phyloP scores from a whole-genome alignment of 2,113 vertebrate genomes.

The Lanius ludovicianus region DNA sequence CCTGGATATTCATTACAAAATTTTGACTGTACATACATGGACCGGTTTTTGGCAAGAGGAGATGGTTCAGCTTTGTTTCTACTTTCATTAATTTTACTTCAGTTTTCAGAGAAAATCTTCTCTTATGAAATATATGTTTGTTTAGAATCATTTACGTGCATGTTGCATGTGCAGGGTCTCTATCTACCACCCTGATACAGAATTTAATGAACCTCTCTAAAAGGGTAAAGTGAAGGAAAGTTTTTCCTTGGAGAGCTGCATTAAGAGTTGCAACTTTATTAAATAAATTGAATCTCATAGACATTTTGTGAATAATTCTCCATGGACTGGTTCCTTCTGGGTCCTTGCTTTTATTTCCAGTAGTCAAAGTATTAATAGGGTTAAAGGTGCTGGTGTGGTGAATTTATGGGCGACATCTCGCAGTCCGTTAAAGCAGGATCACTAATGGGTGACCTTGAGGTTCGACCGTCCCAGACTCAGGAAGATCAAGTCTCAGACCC shows the following conservation, averaged over 20 bases:
- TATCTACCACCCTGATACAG: background rate
- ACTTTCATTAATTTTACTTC: background rate
- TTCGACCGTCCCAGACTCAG: conserved; percentile 88
- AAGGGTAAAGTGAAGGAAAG: background rate
- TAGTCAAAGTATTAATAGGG: conserved; percentile 89
- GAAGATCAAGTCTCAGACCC: conserved; percentile 96
- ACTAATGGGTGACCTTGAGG: conserved; percentile 99
- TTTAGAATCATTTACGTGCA: rapidly evolving
- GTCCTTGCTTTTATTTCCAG: conserved; percentile 81
- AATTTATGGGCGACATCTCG: conserved; percentile 90
- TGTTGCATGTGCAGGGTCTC: background rate
- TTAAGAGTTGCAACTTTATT: conserved; percentile 17
- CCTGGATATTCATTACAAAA: background rate
- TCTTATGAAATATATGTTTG: background rate
- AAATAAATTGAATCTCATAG: conserved; percentile 54
- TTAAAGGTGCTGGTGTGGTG: conserved; percentile 90
- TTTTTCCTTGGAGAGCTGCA: background rate
- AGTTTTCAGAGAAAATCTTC: background rate
- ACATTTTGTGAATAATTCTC: conserved; percentile 71
- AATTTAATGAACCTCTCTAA: background rate
- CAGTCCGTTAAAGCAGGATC: conserved; percentile 84
- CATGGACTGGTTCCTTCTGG: conserved; percentile 71
- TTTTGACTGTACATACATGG: background rate
- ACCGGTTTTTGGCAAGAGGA: background rate
- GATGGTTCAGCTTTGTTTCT: background rate